Percentiles rank a stretch among this genome's conserved stretches.
phyloP scores from a whole-genome alignment of 2,797 vertebrate genomes.

The Pterois miles region DNA sequence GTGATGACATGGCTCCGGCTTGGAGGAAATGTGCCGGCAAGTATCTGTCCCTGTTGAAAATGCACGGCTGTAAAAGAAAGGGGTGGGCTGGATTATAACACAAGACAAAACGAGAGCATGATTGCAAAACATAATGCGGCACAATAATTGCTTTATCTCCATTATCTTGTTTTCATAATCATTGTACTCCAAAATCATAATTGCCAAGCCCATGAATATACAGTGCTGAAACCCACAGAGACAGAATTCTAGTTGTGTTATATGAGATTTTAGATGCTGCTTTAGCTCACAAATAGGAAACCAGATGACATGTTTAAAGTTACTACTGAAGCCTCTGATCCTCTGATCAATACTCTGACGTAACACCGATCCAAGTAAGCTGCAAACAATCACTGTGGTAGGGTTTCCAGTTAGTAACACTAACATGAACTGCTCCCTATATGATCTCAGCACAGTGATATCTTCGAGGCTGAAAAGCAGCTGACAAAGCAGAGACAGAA shows the following conservation, averaged over 20 bases:
- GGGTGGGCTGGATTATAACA: too few species aligned
- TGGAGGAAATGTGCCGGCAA: too few species aligned
- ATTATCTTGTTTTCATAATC: too few species aligned
- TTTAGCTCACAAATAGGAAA: not conserved
- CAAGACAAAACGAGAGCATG: too few species aligned
- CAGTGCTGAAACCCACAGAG: not conserved
- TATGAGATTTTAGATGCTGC: not conserved
- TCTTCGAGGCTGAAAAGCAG: conserved; percentile 6
- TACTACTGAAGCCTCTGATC: not conserved
- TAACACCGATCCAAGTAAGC: not conserved
- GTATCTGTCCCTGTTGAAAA: too few species aligned
- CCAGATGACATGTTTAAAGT: not conserved
- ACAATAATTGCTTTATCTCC: too few species aligned
- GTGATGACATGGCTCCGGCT: too few species aligned
- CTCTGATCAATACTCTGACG: not conserved
- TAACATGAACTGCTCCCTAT: not conserved
- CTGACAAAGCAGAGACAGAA: conserved; percentile 5
- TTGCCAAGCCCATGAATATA: not conserved
- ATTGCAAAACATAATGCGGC: too few species aligned
- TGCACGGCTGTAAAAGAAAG: too few species aligned
- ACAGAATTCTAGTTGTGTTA: not conserved
- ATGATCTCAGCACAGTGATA: not conserved
- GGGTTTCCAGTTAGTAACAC: not conserved
- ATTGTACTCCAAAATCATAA: too few species aligned
- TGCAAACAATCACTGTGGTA: not conserved